Evolutionary conservation across 1,140 invertebrate species (phyloP).

Genomic region (Lordiphosa clarofinis): DNA sequence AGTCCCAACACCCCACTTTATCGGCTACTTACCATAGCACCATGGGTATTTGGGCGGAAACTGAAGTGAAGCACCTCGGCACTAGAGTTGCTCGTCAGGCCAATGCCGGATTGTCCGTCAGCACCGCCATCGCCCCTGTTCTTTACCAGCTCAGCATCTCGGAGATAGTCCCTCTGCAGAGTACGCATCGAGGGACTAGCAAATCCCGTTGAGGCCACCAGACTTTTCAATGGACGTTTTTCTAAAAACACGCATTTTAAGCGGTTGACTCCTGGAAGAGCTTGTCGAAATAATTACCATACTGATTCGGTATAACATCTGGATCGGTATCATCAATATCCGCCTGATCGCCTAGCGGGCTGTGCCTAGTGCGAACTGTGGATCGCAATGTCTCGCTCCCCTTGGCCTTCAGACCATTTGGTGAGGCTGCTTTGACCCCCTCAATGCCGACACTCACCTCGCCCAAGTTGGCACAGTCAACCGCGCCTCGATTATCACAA

Average conservation of each 20-base stretch:
- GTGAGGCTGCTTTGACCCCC: slow-evolving; percentile 41
- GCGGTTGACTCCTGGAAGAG: not conserved
- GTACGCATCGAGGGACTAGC: slow-evolving; percentile 72
- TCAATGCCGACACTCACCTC: slow-evolving; percentile 36
- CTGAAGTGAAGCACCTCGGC: slow-evolving; percentile 79
- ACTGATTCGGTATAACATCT: slow-evolving; percentile 91
- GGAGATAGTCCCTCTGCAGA: slow-evolving; percentile 70
- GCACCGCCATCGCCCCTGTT: slow-evolving; percentile 22
- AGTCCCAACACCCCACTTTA: not conserved
- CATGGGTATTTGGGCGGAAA: slow-evolving; percentile 78
- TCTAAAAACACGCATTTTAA: slow-evolving; percentile 37
- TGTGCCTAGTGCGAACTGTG: slow-evolving; percentile 54
- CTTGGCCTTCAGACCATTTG: slow-evolving; percentile 46
- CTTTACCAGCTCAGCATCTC: slow-evolving; percentile 54
- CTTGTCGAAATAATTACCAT: slow-evolving; percentile 83
- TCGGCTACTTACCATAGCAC: slow-evolving; percentile 62
- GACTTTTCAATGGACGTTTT: slow-evolving; percentile 75
- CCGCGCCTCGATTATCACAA: slow-evolving; percentile 61
- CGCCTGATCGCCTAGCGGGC: slow-evolving; percentile 80
- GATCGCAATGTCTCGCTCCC: slow-evolving; percentile 62
- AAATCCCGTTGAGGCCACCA: slow-evolving; percentile 67
- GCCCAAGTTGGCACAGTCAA: slow-evolving; percentile 43
- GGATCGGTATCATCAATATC: slow-evolving; percentile 86
- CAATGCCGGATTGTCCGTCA: slow-evolving; percentile 46
- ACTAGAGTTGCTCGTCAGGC: slow-evolving; percentile 59